Evolutionary conservation across 2,113 vertebrate genomes (phyloP).

Genomic region (Oreamnos americanus): DNA sequence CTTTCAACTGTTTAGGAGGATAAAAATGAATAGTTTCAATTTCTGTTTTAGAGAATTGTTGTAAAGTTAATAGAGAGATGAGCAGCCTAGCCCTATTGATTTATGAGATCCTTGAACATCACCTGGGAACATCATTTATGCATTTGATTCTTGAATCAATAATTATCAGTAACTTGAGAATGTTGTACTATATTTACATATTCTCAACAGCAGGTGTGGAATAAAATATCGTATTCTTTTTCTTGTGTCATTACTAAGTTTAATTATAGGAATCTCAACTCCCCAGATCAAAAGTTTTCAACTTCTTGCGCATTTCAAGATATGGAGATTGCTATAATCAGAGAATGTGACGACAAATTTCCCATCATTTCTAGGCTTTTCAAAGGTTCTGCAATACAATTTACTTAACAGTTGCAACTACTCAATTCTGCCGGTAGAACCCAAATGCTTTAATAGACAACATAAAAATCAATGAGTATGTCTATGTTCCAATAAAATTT

Average conservation of each 20-base stretch:
- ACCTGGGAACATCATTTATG: background rate
- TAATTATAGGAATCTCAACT: background rate
- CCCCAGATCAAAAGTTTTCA: background rate
- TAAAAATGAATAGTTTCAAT: background rate
- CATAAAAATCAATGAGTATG: background rate
- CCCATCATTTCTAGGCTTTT: background rate
- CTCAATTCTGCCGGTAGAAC: background rate
- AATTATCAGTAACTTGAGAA: constrained; percentile 3
- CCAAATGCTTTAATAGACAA: background rate
- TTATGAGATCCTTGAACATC: background rate
- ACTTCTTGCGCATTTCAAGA: background rate
- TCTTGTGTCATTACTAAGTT: background rate
- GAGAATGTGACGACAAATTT: background rate
- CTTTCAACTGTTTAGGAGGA: background rate
- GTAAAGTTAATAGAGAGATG: background rate
- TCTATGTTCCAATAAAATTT: background rate
- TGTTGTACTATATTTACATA: background rate
- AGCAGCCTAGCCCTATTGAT: background rate
- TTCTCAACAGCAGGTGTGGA: background rate
- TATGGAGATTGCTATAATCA: background rate
- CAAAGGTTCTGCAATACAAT: background rate
- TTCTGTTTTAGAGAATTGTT: background rate
- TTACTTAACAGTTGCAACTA: background rate
- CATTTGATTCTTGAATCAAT: background rate
- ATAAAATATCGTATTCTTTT: background rate